These are phyloP conservation scores for Leptopilina clavipes DNA, from an alignment of 1,140 invertebrate species.

Conservation along the genomic window DNA sequence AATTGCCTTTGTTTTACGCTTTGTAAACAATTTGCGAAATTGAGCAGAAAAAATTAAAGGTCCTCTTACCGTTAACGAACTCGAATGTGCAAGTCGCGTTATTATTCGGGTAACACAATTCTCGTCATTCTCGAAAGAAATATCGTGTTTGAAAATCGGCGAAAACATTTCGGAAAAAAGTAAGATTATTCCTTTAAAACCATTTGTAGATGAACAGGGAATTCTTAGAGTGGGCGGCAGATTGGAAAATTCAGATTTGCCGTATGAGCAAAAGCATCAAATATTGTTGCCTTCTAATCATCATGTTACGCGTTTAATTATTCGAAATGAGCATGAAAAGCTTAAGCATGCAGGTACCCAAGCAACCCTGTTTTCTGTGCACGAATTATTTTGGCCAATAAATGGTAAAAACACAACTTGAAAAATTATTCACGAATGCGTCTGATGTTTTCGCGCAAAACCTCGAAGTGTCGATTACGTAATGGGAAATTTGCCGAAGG, in stretches of 20 bases:
- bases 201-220: background rate
- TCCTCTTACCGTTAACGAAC: background rate
- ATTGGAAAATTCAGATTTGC: background rate
- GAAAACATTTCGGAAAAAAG: background rate
- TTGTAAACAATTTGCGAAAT: background rate
- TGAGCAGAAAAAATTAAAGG: background rate
- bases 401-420: background rate
- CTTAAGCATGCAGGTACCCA: background rate
- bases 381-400: background rate
- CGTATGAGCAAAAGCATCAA: constrained; percentile 18
- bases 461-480: background rate
- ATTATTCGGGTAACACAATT: background rate
- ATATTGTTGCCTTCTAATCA: constrained; percentile 21
- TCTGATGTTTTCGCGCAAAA: constrained; percentile 7
- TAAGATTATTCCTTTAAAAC: background rate
- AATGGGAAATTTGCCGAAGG: constrained; percentile 8
- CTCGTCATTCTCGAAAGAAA: background rate
- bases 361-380: background rate
- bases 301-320: constrained; percentile 11
- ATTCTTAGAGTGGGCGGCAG: constrained; percentile 10
- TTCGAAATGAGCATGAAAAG: background rate
- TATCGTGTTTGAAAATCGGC: background rate
- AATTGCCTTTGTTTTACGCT: background rate
- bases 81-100: background rate
- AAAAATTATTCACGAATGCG: background rate